A percentile compares a stretch with the other conserved stretches of the same genome.
phyloP scores from a whole-genome alignment of 2,797 vertebrate genomes.

The Gallinago nigripennis region DNA sequence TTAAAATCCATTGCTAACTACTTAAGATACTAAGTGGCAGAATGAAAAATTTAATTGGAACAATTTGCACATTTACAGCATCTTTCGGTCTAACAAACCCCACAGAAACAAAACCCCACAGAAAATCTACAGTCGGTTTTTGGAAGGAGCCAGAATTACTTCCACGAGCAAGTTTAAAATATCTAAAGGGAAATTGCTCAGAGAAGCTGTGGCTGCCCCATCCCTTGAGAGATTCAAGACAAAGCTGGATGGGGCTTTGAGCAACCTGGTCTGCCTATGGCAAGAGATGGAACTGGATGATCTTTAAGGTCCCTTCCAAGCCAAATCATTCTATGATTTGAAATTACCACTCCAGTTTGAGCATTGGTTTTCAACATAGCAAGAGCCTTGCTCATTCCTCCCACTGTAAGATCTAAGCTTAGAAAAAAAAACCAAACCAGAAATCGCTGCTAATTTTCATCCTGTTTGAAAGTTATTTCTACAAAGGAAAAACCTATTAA shows the following conservation, averaged over 20 bases:
- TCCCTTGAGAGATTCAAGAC: too few relatives aligned
- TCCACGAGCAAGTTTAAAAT: not conserved
- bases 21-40: not conserved
- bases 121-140: not conserved
- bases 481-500: not conserved
- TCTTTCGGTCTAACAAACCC: not conserved
- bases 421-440: not conserved
- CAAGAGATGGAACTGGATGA: too few relatives aligned
- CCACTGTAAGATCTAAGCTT: not conserved
- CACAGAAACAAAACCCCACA: too few relatives aligned
- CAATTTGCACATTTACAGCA: not conserved
- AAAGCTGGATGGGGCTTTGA: too few relatives aligned
- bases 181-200: not conserved
- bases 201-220: too few relatives aligned
- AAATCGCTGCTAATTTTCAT: not conserved
- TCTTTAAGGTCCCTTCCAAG: too few relatives aligned
- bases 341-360: not conserved
- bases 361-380: too few relatives aligned
- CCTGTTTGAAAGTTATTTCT: not conserved
- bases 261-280: too few relatives aligned
- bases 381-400: not conserved
- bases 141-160: not conserved
- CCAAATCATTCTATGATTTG: too few relatives aligned
- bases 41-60: not conserved
- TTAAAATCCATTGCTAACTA: not conserved